Evolutionary conservation across 1,140 invertebrate species (phyloP), one percentile per base, ranked within the genome.

Genomic region (Polypedilum pembai): DNA sequence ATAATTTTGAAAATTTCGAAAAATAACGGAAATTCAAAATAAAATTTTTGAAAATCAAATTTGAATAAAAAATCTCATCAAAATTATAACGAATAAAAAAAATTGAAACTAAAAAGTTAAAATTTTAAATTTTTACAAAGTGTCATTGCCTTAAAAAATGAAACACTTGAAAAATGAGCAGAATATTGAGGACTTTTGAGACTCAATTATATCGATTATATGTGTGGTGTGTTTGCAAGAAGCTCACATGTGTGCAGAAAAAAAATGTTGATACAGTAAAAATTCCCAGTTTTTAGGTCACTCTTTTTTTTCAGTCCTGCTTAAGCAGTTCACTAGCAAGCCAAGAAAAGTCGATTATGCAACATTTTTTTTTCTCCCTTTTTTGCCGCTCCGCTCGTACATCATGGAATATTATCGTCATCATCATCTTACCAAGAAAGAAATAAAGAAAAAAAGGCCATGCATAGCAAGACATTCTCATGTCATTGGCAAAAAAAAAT

Each of bases 131-230:
- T n/a, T n/a, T n/a, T n/a, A n/a, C n/a, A n/a, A n/a, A 33, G 24
- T 33, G 24, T 33, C 24, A 5, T 5, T 33, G 5, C 24, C 24
- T 33, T 3, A 33, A 33, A 33, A 33, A 5, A 45, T 3, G 45
- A 10, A 56, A 12, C 45, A 56, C 45, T 56, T 56, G 45, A 56
- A 56, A 56, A 56, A 56, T 56, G 45, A 56, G 45, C 8, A 56
- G 45, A 56, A 56, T 56, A 56, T 56, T 56, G 45, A 56, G 45
- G 45, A 56, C 45, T 56, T 56, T 56, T n/a, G 45, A 56, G 45
- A 56, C 45, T 56, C 45, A 56, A 56, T 56, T 56, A 56, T 56
- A 56, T 56, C 45, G 45, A 56, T 56, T 56, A 56, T 45, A 15
- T 45, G 8, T 56, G 45, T 56, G 45, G 45, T 56, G n/a, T 56